A percentile compares a stretch with the other conserved stretches of the same genome.
Evolutionary conservation across 2,888 invertebrate species (phyloP).

Genomic region (Rotaria socialis): DNA sequence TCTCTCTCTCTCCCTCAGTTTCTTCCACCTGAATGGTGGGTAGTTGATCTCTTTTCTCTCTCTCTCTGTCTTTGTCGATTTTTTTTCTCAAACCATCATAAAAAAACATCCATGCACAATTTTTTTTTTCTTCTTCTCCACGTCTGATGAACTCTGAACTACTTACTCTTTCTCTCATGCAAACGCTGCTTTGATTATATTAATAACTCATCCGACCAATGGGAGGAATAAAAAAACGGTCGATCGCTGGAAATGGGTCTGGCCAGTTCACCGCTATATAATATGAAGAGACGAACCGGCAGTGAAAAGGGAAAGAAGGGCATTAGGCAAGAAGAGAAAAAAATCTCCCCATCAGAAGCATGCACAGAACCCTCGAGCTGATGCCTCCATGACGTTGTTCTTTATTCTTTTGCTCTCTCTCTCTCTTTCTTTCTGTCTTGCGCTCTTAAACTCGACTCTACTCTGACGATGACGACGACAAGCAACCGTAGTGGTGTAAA

Average conservation of each 20-base stretch:
- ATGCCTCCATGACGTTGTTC: conserved; percentile 7
- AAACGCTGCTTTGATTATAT: not conserved
- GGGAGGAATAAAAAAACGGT: conserved; percentile 6
- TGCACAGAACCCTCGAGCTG: conserved; percentile 18
- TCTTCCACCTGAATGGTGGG: conserved; percentile 14
- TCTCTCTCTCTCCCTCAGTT: not conserved
- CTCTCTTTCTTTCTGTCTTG: not conserved
- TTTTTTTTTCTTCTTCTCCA: not conserved
- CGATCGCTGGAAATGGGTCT: conserved; percentile 9
- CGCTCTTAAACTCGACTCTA: not conserved
- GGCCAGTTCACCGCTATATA: not conserved
- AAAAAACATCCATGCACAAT: conserved; percentile 2
- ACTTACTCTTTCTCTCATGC: not conserved
- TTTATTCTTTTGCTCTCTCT: not conserved
- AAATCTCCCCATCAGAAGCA: not conserved
- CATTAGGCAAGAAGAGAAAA: conserved; percentile 9
- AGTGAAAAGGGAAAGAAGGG: not conserved
- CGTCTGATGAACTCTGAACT: conserved; percentile 20
- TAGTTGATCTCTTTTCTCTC: not conserved
- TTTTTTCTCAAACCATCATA: conserved; percentile 3
- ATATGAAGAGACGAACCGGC: not conserved
- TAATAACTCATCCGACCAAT: conserved; percentile 14
- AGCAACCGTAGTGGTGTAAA: not conserved
- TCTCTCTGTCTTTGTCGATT: not conserved
- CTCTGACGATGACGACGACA: not conserved